phyloP scores from a whole-genome alignment of 1,140 invertebrate species.

The Temnothorax curvispinosus region DNA sequence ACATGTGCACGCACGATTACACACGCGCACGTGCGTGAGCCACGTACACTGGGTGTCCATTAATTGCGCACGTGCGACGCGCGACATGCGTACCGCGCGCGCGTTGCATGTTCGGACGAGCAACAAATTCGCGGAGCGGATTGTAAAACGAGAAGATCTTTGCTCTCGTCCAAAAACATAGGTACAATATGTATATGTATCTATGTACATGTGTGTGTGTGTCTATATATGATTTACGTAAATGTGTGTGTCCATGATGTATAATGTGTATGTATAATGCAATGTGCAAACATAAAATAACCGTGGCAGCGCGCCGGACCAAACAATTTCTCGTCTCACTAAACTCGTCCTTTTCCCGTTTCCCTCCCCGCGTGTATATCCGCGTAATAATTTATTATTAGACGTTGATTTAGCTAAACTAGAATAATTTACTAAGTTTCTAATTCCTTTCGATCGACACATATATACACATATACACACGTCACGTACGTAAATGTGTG shows the following conservation, averaged over 20 bases:
- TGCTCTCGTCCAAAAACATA: constrained; percentile 69
- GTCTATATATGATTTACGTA: constrained; percentile 49
- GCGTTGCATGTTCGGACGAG: constrained; percentile 55
- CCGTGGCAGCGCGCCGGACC: constrained; percentile 26
- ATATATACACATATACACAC: constrained; percentile 41
- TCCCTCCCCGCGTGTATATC: constrained; percentile 33
- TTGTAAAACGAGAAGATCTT: constrained; percentile 65
- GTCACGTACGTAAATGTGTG: constrained; percentile 38
- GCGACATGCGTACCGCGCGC: constrained; percentile 38
- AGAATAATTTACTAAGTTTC: constrained; percentile 83
- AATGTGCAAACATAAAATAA: constrained; percentile 53
- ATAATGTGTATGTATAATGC: constrained; percentile 58
- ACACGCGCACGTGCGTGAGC: constrained; percentile 44
- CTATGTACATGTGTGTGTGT: constrained; percentile 31
- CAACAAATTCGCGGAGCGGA: constrained; percentile 65
- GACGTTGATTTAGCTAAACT: constrained; percentile 79
- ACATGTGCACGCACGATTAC: constrained; percentile 38
- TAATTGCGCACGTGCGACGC: constrained; percentile 40
- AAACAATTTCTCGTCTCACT: constrained; percentile 65
- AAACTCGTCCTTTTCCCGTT: constrained; percentile 50
- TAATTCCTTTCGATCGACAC: constrained; percentile 79
- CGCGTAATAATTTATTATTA: constrained; percentile 75
- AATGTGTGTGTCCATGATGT: constrained; percentile 35
- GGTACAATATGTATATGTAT: constrained; percentile 65
- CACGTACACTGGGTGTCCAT: constrained; percentile 35